Base-by-base conservation (phyloP, 2,888 invertebrate genomes). In the Chymomyza fuscimana region DNA sequence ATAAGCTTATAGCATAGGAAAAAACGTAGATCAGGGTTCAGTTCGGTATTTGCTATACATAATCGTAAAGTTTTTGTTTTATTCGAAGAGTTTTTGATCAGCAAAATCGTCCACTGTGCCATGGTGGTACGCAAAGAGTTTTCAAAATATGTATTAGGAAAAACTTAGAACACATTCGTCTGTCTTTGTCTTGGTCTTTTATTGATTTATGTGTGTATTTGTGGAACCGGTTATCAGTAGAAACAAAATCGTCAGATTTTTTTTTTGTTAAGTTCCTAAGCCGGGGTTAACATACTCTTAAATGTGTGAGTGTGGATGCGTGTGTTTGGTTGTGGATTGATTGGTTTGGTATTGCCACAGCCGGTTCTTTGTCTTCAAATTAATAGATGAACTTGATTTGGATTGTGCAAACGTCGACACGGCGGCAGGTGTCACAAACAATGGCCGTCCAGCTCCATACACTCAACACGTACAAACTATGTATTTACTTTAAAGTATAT, bases 291-390 rank as follows among this genome's bases (percentile, higher is more conserved):
- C 29, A 58, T 22, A 58, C 58, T 58, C 22, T 58, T 7, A 32
- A 32, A 32, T 32, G 32, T 32, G 32, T 7, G 9, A 32, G 5
- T 32, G 32, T 7, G 25, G 4, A 25, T 32, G 32, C 32, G 32
- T 54, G 16, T 54, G 64, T 78, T 70, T 69, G 70, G 63, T 56
- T 62, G 66, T 62, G 63, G 63, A 69, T 68, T 51, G 40, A 40
- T 54, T 40, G 25, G 36, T 32, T 32, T 32, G 50, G 51, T 79
- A 66, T 81, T 77, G 79, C 69, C 75, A 76, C 82, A 80, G 82
- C 80, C 76, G 80, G 80, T 77, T 74, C 69, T 66, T 72, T 82
- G 79, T 70, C 78, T 77, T 29, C 60, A 22, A 60, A 46, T 46
- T 46, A 46, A 46, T 46, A 46, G 40, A 46, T 46, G 40, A 46